Base-by-base conservation (phyloP, 2,113 vertebrate genomes). In the Ciconia stormi region DNA sequence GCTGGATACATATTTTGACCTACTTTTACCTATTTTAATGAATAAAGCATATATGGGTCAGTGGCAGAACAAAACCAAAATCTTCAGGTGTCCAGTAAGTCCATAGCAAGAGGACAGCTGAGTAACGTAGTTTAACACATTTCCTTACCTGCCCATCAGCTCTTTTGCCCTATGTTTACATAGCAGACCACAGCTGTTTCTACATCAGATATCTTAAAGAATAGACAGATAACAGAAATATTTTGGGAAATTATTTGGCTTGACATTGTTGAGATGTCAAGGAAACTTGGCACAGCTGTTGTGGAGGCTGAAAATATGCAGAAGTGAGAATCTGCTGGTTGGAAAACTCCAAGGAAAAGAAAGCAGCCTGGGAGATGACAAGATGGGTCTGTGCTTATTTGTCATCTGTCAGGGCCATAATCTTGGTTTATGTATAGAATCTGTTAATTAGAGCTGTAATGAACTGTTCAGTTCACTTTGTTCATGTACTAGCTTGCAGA, bases 361-460 rank as follows among this genome's bases (percentile, higher is more conserved):
- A 47, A 56, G 11, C 72, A 94, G 26, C 74, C 74, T 50, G 44
- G 23, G 58, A 93, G 62, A 70, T 96, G 83, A 73, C 66, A 80
- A 36, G 61, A 66, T 69, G 18, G 20, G 73, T 53, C 81, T 95
- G 58, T 73, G 62, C 40, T 80, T 87, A 58, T 89, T 95, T 97
- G 94, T 97, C 91, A 91, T 79, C 78, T 91, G 87, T 95, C 87
- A 91, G 78, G 49, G 61, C 49, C 40, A 38, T 93, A 93, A 90
- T 93, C 81, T 89, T 42, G 13, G 36, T 85, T 87, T 95, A 58
- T 89, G 74, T 95, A 70, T 30, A 78, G 89, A 94, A 94, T 66
- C 78, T 77, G 70, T 93, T 97, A 96, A 95, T 96, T 91, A 96
- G 81, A 94, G 53, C 70, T 82, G 62, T 80, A 94, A 93, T 77